These are phyloP conservation scores for Pilophorus perplexus DNA, from an alignment of 2,888 invertebrate genomes.

Conservation along the genomic window DNA sequence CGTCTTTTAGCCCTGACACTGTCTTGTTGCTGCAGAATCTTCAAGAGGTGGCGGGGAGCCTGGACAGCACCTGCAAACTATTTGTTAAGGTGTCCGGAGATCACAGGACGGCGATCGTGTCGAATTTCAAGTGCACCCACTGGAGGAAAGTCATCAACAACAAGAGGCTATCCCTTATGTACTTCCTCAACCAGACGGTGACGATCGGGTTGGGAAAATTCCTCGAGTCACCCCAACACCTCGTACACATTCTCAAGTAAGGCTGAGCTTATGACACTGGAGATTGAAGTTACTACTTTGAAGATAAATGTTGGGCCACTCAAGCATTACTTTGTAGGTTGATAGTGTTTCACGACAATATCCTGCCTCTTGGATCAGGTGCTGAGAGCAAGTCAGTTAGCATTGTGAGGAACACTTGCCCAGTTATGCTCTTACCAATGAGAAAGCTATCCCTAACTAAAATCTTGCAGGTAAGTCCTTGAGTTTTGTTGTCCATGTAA, in stretches of 20 bases:
- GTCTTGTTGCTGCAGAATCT: constrained; percentile 40
- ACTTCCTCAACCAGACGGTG: constrained; percentile 46
- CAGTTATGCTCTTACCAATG: constrained; percentile 66
- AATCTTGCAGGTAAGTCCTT: constrained; percentile 64
- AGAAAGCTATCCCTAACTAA: constrained; percentile 70
- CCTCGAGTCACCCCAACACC: constrained; percentile 41
- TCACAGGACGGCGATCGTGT: constrained; percentile 41
- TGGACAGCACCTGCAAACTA: constrained; percentile 41
- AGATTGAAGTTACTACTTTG: background rate
- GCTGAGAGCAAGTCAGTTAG: constrained; percentile 59
- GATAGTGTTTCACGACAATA: constrained; percentile 62
- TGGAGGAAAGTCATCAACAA: constrained; percentile 46
- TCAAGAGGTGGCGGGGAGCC: constrained; percentile 37
- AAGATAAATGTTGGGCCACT: background rate
- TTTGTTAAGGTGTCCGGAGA: constrained; percentile 43
- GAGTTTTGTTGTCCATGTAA: too few species aligned
- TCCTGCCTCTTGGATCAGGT: constrained; percentile 55
- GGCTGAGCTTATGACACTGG: background rate
- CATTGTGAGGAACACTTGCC: constrained; percentile 74
- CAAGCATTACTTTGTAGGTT: too few species aligned
- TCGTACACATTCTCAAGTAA: constrained; percentile 46
- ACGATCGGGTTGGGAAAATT: constrained; percentile 43
- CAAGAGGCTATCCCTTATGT: constrained; percentile 46
- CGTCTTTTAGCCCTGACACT: background rate
- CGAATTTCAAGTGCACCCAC: constrained; percentile 44